Conservation (phyloP, 2,888 invertebrate genomes). For the Andrena fulva region DNA sequence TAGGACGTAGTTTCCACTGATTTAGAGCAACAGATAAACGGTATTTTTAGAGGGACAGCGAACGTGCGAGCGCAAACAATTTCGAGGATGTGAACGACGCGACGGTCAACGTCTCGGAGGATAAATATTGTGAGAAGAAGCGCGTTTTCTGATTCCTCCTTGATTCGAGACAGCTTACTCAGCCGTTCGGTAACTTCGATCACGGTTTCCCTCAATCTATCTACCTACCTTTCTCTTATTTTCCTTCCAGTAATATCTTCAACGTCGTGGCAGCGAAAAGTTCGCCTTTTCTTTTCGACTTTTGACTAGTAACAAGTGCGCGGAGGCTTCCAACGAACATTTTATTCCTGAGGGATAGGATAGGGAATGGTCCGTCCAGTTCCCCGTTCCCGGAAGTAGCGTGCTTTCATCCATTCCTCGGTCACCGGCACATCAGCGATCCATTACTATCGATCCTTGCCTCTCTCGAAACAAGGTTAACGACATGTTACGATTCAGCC, state of each 20-base stretch:
- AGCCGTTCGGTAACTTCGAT: not conserved
- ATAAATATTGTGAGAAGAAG: not conserved
- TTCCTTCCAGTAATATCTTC: too few relatives aligned
- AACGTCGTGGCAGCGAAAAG: slow-evolving; percentile 53
- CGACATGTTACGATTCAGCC: slow-evolving; percentile 49
- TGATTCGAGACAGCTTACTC: not conserved
- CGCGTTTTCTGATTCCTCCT: not conserved
- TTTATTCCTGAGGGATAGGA: slow-evolving; percentile 36
- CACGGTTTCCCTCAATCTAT: not conserved
- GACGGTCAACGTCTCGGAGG: too few relatives aligned
- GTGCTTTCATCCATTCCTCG: slow-evolving; percentile 67
- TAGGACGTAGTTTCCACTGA: slow-evolving; percentile 19
- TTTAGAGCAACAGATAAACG: slow-evolving; percentile 51
- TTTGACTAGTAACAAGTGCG: slow-evolving; percentile 31
- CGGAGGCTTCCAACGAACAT: slow-evolving; percentile 41
- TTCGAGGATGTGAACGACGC: not conserved
- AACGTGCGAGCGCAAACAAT: slow-evolving; percentile 19
- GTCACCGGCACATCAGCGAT: slow-evolving; percentile 67
- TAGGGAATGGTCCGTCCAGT: slow-evolving; percentile 28
- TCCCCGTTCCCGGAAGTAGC: slow-evolving; percentile 51
- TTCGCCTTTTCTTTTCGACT: slow-evolving; percentile 38
- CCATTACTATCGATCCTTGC: slow-evolving; percentile 68
- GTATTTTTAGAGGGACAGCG: slow-evolving; percentile 19
- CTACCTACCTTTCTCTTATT: not conserved
- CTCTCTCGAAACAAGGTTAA: slow-evolving; percentile 61